Base-by-base conservation (phyloP, 2,113 vertebrate species). In the Nibea coibor region DNA sequence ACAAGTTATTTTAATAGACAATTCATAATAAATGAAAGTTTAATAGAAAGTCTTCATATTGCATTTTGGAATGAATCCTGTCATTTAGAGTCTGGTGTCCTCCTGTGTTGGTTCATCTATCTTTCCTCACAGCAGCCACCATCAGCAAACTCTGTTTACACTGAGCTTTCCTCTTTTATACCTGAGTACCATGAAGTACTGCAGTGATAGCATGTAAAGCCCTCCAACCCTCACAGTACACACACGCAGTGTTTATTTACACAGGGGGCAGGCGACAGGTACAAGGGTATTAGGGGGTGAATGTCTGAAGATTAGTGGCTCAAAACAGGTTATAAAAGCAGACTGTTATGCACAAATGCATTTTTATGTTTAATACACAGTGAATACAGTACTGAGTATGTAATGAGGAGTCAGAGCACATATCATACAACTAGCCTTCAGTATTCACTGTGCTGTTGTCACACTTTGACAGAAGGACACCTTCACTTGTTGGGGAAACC, bases 61-160 rank as follows among this genome's bases (percentile, higher is more conserved):
- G 47, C 47, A 81, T 72, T 48, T 69, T 73, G 68, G 63, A 85
- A 73, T 78, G 54, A 81, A 77, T 50, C 7, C 17, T 28, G 47
- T 69, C 19, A 72, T 80, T 24, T 66, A 16, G 7, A 66, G 16
- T 51, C 10, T 51, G 35, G 35, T 39, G 35, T 63, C 10, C 3
- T 24, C 15, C 22, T 48, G 24, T 75, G 17, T 45, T n/a, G 50
- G 17, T 28, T 22, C 26, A 2, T 75, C 35, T 47, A 0, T 47
- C 35, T 24, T 56, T 22, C 3, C 16, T 67, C 31, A 53, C 20
- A 43, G 19, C 31, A 65, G 11, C 31, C 20, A 54, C 31, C 15
- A 15, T 59, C 14, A 7, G 56, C 57, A 31, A 31, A 19, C 24
- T 26, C 56, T 58, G 26, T 28, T 16, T 5, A 54, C 31, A 69